A percentile compares a stretch with the other conserved stretches of the same genome.
phyloP scores from a whole-genome alignment of 2,888 invertebrate genomes.

The Pemphredon lugubris region DNA sequence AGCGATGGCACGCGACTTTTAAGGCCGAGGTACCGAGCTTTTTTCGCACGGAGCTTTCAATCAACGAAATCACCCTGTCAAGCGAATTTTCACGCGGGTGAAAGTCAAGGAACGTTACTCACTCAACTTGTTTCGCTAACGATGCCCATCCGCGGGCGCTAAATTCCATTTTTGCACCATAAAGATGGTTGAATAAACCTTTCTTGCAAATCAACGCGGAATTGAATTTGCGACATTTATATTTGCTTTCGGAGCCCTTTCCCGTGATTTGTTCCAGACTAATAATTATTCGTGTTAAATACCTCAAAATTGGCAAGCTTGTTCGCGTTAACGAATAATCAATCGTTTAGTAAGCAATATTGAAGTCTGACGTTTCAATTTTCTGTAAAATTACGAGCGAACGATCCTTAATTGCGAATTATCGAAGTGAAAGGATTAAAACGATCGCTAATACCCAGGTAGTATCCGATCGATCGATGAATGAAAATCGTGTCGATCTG shows the following conservation, averaged over 20 bases:
- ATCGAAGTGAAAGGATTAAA: too few relatives aligned
- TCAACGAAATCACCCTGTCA: slow-evolving; percentile 18
- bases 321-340: too few relatives aligned
- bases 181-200: not conserved
- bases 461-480: slow-evolving; percentile 23
- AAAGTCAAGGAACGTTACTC: slow-evolving; percentile 25
- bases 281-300: too few relatives aligned
- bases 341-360: too few relatives aligned
- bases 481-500: slow-evolving; percentile 28
- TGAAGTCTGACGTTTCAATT: too few relatives aligned
- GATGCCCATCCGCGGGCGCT: slow-evolving; percentile 1
- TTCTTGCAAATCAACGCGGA: not conserved
- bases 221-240: too few relatives aligned
- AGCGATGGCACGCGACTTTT: slow-evolving; percentile 30
- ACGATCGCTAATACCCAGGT: too few relatives aligned
- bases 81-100: slow-evolving; percentile 30
- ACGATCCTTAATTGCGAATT: too few relatives aligned
- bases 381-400: too few relatives aligned
- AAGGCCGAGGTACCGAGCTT: slow-evolving; percentile 12
- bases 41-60: slow-evolving; percentile 20
- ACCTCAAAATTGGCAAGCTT: too few relatives aligned
- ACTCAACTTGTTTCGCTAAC: slow-evolving; percentile 19
- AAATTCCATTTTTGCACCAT: not conserved
- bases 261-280: too few relatives aligned
- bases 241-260: too few relatives aligned